Conservation (phyloP, 53 echinoderm and acorn worm species). For the Temnopleurus reevesii region DNA sequence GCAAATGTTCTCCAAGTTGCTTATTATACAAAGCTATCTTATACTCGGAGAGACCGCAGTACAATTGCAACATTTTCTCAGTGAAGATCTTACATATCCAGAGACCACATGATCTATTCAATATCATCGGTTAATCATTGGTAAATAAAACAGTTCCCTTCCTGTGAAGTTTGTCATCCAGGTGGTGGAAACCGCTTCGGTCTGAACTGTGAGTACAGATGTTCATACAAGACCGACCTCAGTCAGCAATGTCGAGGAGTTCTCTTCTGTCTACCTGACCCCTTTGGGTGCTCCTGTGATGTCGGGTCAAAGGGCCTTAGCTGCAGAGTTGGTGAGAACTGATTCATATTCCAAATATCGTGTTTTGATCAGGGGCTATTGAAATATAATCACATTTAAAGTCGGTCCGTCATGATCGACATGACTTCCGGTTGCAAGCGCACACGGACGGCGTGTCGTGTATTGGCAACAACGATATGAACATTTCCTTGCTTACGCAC, state of each 20-base stretch:
- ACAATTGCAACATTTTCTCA: too few relatives aligned
- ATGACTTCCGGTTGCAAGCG: too few relatives aligned
- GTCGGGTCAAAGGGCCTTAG: neutral
- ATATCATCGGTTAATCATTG: too few relatives aligned
- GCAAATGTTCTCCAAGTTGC: too few relatives aligned
- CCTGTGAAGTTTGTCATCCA: constrained; percentile 49
- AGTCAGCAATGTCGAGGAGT: neutral
- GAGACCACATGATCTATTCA: too few relatives aligned
- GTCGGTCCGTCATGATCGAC: neutral
- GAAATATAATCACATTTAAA: neutral
- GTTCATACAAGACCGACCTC: neutral
- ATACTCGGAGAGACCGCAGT: too few relatives aligned
- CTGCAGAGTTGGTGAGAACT: constrained; percentile 1
- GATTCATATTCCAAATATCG: neutral
- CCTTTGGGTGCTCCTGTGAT: constrained; percentile 54
- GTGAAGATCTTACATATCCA: too few relatives aligned
- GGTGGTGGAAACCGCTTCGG: constrained; percentile 51
- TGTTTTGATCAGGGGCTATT: too few relatives aligned
- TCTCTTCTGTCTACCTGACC: constrained; percentile 50
- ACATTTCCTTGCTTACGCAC: too few relatives aligned
- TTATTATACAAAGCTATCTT: too few relatives aligned
- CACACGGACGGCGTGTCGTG: too few relatives aligned
- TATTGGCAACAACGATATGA: too few relatives aligned
- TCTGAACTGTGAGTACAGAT: constrained; percentile 33
- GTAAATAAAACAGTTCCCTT: neutral